These are phyloP conservation scores for Coleophora flavipennella DNA, from an alignment of 2,888 invertebrate genomes.

Conservation along the genomic window DNA sequence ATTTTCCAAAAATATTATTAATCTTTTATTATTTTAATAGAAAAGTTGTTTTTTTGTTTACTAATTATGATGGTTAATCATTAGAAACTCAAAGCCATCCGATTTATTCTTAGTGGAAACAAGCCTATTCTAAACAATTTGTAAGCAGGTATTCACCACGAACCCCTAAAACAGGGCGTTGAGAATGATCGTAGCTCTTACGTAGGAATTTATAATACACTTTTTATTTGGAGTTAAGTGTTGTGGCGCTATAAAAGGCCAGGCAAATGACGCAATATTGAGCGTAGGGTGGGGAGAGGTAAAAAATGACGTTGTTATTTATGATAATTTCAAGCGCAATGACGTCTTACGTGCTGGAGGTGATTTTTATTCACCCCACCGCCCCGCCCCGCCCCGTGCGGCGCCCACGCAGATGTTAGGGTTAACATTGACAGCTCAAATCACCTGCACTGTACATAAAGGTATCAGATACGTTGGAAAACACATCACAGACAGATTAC, in stretches of 20 bases:
- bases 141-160: no score
- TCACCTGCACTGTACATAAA: no score
- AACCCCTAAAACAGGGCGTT: conserved; percentile 21
- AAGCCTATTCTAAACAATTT: no score
- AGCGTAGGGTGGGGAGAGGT: conserved; percentile 25
- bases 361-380: not conserved
- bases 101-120: no score
- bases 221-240: conserved; percentile 63
- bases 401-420: not conserved
- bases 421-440: no score
- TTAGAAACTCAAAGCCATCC: no score
- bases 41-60: no score
- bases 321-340: conserved; percentile 68
- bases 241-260: conserved; percentile 55
- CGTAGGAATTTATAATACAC: conserved; percentile 53
- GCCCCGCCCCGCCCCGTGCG: not conserved
- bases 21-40: no score
- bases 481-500: no score
- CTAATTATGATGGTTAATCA: no score
- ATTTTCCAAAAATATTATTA: no score
- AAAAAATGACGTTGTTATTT: conserved; percentile 70
- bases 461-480: no score
- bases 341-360: conserved; percentile 54
- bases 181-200: conserved; percentile 25
- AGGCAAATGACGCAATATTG: conserved; percentile 58